Evolutionary conservation across 2,797 vertebrate species (phyloP).

Genomic region (Strix occidentalis): DNA sequence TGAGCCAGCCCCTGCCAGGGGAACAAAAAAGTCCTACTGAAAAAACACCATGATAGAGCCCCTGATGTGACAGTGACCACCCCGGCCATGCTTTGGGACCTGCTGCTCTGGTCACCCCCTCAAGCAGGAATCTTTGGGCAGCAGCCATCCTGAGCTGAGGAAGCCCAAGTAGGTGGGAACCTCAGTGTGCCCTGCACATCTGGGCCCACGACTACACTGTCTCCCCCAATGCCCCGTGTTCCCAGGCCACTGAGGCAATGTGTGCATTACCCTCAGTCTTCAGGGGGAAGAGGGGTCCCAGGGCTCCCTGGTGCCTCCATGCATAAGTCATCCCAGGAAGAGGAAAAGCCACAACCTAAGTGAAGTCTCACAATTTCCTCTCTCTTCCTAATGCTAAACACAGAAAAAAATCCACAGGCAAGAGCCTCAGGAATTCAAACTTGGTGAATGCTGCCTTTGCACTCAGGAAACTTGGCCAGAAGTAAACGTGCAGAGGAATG

Average conservation of each 20-base stretch:
- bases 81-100: background rate
- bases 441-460: background rate
- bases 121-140: background rate
- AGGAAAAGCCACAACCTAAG: background rate
- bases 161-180: background rate
- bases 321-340: background rate
- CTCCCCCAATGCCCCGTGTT: rapidly evolving
- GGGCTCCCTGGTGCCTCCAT: background rate
- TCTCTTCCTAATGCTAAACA: background rate
- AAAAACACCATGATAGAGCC: background rate
- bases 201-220: background rate
- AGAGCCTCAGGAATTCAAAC: conserved; percentile 18
- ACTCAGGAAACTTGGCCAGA: conserved; percentile 43
- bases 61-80: background rate
- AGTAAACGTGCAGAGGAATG: background rate
- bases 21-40: background rate
- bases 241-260: rapidly evolving
- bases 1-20: background rate
- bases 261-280: rapidly evolving
- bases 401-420: background rate
- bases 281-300: background rate
- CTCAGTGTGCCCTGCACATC: background rate
- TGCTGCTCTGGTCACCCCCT: background rate
- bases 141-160: background rate
- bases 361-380: background rate